Evolutionary conservation across 2,888 invertebrate genomes (phyloP).

Genomic region (Acronicta leporina): DNA sequence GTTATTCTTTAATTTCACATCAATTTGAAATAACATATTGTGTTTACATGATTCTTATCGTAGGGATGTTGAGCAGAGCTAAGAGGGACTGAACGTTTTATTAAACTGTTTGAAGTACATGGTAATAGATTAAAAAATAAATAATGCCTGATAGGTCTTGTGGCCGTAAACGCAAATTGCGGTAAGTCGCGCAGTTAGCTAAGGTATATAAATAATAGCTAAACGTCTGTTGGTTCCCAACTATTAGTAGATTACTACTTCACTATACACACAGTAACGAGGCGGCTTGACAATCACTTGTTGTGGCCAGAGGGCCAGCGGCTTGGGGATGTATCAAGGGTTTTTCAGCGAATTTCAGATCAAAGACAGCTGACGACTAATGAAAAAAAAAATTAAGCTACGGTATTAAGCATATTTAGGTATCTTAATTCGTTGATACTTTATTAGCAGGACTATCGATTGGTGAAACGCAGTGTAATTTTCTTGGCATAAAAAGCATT

Average conservation of each 20-base stretch:
- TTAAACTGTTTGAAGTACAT: not conserved
- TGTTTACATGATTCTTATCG: slow-evolving; percentile 17
- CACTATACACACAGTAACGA: slow-evolving; percentile 58
- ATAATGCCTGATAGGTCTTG: not conserved
- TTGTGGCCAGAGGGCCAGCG: slow-evolving; percentile 48
- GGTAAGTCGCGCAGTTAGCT: not conserved
- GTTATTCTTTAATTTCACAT: slow-evolving; percentile 40
- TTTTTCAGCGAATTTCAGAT: not conserved
- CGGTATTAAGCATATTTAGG: too few species aligned
- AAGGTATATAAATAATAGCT: slow-evolving; percentile 9
- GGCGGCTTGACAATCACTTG: slow-evolving; percentile 59
- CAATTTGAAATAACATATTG: slow-evolving; percentile 17
- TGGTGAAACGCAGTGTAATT: too few species aligned
- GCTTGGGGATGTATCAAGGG: not conserved
- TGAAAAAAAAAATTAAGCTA: too few species aligned
- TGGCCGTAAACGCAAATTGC: too few species aligned
- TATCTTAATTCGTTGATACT: too few species aligned
- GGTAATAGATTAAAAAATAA: not conserved
- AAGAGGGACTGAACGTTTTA: not conserved
- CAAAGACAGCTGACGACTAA: too few species aligned
- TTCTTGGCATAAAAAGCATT: too few species aligned
- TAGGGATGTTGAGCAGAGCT: slow-evolving; percentile 6
- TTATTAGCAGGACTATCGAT: too few species aligned
- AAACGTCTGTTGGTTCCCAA: not conserved
- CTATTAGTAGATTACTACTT: slow-evolving; percentile 59